These are phyloP conservation scores for Brachionus asplanchnoidis DNA, from an alignment of 1,140 invertebrate species.

Conservation along the genomic window DNA sequence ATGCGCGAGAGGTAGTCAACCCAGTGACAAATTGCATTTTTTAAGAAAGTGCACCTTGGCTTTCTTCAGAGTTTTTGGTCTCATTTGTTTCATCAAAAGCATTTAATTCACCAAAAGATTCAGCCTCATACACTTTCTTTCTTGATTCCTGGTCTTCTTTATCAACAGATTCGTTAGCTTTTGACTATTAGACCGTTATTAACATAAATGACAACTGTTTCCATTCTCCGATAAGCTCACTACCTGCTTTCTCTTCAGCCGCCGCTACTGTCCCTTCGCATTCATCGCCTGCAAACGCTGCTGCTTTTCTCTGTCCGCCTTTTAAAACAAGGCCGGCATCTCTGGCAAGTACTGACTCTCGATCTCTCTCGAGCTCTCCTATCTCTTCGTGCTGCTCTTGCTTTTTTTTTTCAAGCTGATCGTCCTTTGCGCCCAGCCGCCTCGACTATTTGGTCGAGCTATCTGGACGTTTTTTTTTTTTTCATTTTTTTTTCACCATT, in stretches of 20 bases:
- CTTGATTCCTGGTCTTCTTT: not conserved
- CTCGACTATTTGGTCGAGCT: not conserved
- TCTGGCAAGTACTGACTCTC: slow-evolving; percentile 17
- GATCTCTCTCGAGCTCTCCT: not conserved
- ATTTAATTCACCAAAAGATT: not conserved
- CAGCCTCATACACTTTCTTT: not conserved
- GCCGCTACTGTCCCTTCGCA: too few species aligned
- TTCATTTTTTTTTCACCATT: not conserved
- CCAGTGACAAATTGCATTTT: slow-evolving; percentile 23
- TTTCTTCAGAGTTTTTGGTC: not conserved
- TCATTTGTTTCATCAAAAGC: not conserved
- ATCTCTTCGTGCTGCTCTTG: not conserved
- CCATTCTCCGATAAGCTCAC: not conserved
- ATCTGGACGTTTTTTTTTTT: too few species aligned
- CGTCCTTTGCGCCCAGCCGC: not conserved
- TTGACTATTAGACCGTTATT: not conserved
- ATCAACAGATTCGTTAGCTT: not conserved
- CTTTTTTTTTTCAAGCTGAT: not conserved
- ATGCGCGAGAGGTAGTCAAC: not conserved
- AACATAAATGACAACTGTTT: not conserved
- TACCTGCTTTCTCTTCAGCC: not conserved
- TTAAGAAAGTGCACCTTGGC: not conserved
- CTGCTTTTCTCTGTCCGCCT: not conserved
- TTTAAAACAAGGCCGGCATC: slow-evolving; percentile 4
- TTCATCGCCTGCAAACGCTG: not conserved